Evolutionary conservation across 1,140 invertebrate genomes (phyloP), one percentile per base, ranked within the genome.

Genomic region (Dendrolimus punctatus): DNA sequence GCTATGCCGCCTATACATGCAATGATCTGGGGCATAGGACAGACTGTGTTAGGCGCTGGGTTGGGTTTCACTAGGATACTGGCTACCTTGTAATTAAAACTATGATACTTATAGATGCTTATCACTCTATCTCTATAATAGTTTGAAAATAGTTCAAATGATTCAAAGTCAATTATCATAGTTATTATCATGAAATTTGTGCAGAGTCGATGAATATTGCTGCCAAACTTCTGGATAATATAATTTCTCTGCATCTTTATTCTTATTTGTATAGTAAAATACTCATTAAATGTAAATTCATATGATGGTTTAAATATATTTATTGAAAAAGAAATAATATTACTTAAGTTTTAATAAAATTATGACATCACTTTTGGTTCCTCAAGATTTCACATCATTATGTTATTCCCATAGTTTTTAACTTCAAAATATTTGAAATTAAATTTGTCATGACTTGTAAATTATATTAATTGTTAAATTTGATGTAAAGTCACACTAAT

Each of bases 31-130:
- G 97, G 97, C 49, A 92, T 96, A 43, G 96, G 96, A 57, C 96
- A 98, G 84, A 98, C 96, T n/a, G 88, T 96, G 49, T 78, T 96
- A 41, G 93, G 95, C 40, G 93, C 94, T 53, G 93, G 95, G 64
- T 91, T 98, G 58, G 96, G 96, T 39, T 98, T 97, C 71, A 96
- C 96, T 50, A 91, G 96, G 76, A 96, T 98, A 62, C 88, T 98
- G 70, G 96, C 96, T 50, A 98, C 96, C 44, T 89, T 98, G 71
- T 97, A 92, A 93, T 67, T 51, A 51, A 55, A 37, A 51, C 57
- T 56, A 52, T 38, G 49, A 46, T 58, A 6, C 59, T 40, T 50
- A 47, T 65, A 65, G 54, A 39, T 51, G 52, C 62, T 60, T 65
- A 65, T 62, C 54, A 49, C 44, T 58, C 36, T 64, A 54, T 62